These are phyloP conservation scores for Yponomeuta sedellus DNA, from an alignment of 2,888 invertebrate species.

Conservation along the genomic window DNA sequence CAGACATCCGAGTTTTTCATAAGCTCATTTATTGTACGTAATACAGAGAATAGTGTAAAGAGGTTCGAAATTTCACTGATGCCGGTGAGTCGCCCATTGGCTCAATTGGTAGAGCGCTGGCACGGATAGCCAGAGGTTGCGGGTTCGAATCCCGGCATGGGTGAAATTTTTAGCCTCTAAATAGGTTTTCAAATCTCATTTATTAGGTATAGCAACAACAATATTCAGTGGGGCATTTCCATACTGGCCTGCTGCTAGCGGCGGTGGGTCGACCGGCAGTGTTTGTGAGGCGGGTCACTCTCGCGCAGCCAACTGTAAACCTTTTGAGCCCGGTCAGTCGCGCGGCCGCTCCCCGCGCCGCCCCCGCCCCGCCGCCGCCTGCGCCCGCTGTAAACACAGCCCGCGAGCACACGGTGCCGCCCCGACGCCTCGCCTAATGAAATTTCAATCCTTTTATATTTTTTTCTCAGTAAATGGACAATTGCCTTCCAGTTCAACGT, in stretches of 20 bases:
- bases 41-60: too few species aligned
- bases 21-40: too few species aligned
- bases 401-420: conserved; percentile 65
- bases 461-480: conserved; percentile 26
- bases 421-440: conserved; percentile 72
- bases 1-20: too few species aligned
- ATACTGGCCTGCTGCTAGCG: background rate
- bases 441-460: conserved; percentile 67
- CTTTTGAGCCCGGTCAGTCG: conserved; percentile 69
- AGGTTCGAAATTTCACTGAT: too few species aligned
- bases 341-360: conserved; percentile 28
- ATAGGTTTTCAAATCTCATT: too few species aligned
- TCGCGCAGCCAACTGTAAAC: conserved; percentile 73
- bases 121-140: too few species aligned
- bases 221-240: background rate
- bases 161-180: too few species aligned
- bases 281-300: conserved; percentile 75
- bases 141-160: too few species aligned
- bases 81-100: too few species aligned
- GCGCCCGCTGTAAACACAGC: conserved; percentile 46
- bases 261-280: conserved; percentile 28
- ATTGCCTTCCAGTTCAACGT: conserved; percentile 28
- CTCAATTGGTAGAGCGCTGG: too few species aligned
- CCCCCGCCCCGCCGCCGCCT: conserved; percentile 22
- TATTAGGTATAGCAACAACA: too few species aligned